Evolutionary conservation across 2,888 invertebrate species (phyloP).

Genomic region (Thalpophila matura): DNA sequence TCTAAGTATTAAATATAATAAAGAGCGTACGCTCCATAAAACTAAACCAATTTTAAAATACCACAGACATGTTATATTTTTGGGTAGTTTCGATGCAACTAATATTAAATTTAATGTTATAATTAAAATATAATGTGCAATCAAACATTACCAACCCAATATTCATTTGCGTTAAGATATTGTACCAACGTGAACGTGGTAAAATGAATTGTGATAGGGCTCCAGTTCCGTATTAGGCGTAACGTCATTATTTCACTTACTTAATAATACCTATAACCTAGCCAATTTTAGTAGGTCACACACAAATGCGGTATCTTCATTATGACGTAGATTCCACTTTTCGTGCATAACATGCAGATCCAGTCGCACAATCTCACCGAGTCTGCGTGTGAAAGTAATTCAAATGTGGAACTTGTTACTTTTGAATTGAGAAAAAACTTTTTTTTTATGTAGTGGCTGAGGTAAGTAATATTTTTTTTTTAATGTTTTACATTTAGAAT

Average conservation of each 20-base stretch:
- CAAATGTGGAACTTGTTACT: constrained; percentile 22
- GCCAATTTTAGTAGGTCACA: constrained; percentile 68
- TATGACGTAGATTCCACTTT: constrained; percentile 45
- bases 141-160: too few species aligned
- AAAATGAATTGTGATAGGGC: too few species aligned
- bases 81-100: too few species aligned
- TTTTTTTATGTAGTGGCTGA: not conserved
- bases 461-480: not conserved
- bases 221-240: too few species aligned
- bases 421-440: constrained; percentile 15
- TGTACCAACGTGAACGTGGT: too few species aligned
- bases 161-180: too few species aligned
- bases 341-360: constrained; percentile 48
- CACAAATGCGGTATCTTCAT: constrained; percentile 28
- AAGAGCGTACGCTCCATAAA: too few species aligned
- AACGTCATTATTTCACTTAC: constrained; percentile 35
- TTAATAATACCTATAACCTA: constrained; percentile 41
- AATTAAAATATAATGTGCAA: too few species aligned
- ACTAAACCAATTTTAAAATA: too few species aligned
- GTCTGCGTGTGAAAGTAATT: constrained; percentile 36
- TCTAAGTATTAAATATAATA: too few species aligned
- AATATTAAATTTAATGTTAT: too few species aligned
- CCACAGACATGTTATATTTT: too few species aligned
- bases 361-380: constrained; percentile 39
- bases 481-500: not conserved